These are phyloP conservation scores for Anhinga rufa DNA, from an alignment of 2,113 vertebrate genomes.

Conservation along the genomic window DNA sequence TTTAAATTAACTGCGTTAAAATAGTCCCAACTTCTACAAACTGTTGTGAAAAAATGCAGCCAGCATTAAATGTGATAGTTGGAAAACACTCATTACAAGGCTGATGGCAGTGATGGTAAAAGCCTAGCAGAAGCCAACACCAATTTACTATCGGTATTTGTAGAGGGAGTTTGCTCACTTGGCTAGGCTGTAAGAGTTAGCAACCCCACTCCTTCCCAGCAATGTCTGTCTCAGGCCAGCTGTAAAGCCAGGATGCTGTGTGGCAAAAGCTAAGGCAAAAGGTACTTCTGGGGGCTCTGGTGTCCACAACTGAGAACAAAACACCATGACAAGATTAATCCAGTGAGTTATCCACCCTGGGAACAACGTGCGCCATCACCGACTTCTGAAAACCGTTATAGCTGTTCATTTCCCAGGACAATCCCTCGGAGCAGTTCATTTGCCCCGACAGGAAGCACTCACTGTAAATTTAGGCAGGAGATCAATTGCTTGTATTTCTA, in stretches of 20 bases:
- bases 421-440: neutral
- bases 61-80: neutral
- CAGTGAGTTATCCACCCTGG: neutral
- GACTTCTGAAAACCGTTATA: neutral
- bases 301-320: neutral
- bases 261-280: neutral
- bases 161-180: neutral
- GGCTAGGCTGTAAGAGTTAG: neutral
- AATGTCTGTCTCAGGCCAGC: rapidly evolving
- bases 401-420: neutral
- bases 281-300: neutral
- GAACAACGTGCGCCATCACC: rapidly evolving
- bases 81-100: neutral
- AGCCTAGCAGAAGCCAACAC: neutral
- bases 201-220: neutral
- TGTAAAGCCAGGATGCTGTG: neutral
- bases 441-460: neutral
- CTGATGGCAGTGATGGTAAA: neutral
- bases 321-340: neutral
- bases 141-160: neutral
- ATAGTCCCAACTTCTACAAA: neutral
- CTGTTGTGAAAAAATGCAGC: neutral
- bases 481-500: neutral
- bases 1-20: neutral
- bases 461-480: neutral